Percentiles rank a stretch among this genome's conserved stretches.
phyloP scores from a whole-genome alignment of 1,140 invertebrate genomes.

The Pseudoatta argentina region DNA sequence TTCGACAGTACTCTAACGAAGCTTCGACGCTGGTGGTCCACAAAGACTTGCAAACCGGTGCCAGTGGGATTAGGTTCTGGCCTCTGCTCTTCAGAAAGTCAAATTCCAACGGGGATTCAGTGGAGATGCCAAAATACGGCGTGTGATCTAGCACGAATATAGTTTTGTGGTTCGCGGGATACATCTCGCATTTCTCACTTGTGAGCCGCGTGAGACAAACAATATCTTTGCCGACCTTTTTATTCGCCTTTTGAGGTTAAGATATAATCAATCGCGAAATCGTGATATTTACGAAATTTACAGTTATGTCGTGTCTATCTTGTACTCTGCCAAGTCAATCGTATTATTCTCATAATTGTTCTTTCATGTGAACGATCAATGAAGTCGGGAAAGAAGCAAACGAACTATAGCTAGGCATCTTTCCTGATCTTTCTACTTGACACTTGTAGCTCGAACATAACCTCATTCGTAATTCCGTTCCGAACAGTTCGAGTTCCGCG shows the following conservation, averaged over 20 bases:
- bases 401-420: not conserved
- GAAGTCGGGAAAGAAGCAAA: not conserved
- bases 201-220: not conserved
- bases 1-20: slow-evolving; percentile 97
- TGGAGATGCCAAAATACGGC: slow-evolving; percentile 94
- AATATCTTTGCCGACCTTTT: not conserved
- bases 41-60: slow-evolving; percentile 94
- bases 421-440: too few species aligned
- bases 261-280: not conserved
- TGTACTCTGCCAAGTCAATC: not conserved
- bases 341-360: not conserved
- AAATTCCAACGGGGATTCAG: slow-evolving; percentile 95
- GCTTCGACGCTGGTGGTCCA: slow-evolving; percentile 98
- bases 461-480: not conserved
- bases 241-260: not conserved
- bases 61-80: slow-evolving; percentile 90
- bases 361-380: not conserved
- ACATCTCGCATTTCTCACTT: slow-evolving; percentile 79
- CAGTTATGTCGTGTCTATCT: not conserved
- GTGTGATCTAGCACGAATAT: slow-evolving; percentile 98
- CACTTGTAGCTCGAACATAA: not conserved
- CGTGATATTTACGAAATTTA: not conserved
- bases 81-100: slow-evolving; percentile 93
- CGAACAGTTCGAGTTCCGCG: not conserved
- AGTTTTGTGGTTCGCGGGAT: slow-evolving; percentile 95